Evolutionary conservation across 2,888 invertebrate species (phyloP).

Genomic region (Eustalomyia histrio): DNA sequence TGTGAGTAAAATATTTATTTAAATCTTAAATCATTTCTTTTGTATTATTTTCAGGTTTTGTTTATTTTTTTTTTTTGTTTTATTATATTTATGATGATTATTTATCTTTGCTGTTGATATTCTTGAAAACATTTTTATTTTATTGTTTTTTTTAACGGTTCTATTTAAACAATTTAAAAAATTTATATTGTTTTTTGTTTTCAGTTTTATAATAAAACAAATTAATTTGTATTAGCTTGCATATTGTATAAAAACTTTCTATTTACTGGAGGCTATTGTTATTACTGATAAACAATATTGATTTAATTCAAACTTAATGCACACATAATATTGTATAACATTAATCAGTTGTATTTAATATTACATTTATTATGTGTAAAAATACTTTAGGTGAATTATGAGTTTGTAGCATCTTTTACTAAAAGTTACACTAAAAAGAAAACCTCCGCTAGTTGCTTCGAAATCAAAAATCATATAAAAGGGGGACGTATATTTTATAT

Average conservation of each 20-base stretch:
- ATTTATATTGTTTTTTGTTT: background rate
- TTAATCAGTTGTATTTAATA: no score
- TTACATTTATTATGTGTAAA: no score
- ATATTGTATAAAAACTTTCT: conserved; percentile 1
- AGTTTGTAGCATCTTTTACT: no score
- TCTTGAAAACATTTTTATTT: background rate
- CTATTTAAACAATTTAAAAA: background rate
- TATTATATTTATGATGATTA: conserved; percentile 3
- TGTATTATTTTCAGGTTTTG: background rate
- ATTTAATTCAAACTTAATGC: background rate
- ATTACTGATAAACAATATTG: background rate
- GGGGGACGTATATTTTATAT: no score
- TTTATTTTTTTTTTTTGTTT: background rate
- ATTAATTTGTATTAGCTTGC: background rate
- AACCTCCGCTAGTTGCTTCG: no score
- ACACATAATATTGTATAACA: background rate
- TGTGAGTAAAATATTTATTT: background rate
- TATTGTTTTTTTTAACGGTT: conserved; percentile 3
- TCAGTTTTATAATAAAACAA: background rate
- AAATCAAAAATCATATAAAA: no score
- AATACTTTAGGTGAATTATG: no score
- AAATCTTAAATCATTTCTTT: background rate
- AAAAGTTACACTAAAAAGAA: no score
- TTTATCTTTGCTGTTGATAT: conserved; percentile 2
- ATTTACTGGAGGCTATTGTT: background rate